Evolutionary conservation across 2,888 invertebrate species (phyloP).

Genomic region (Endomychus coccineus): DNA sequence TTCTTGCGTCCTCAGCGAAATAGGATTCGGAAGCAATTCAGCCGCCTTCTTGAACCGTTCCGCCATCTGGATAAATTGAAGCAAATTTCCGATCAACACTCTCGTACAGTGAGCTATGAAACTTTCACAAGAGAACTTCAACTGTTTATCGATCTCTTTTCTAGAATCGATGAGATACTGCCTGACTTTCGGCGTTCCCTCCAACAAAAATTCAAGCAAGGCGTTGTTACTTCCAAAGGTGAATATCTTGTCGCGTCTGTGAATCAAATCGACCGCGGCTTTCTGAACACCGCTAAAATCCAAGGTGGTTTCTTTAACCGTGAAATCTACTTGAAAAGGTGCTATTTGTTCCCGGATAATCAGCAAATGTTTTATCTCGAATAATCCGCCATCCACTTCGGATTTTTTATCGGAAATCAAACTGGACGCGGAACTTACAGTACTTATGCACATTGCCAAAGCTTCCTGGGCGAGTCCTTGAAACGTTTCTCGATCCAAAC

Average conservation of each 20-base stretch:
- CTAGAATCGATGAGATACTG: slow-evolving; percentile 91
- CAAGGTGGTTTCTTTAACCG: slow-evolving; percentile 84
- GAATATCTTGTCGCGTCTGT: slow-evolving; percentile 79
- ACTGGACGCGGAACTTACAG: slow-evolving; percentile 72
- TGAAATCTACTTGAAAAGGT: slow-evolving; percentile 93
- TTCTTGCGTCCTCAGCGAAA: slow-evolving; percentile 36
- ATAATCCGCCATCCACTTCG: slow-evolving; percentile 88
- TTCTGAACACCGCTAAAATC: slow-evolving; percentile 91
- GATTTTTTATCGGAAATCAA: slow-evolving; percentile 69
- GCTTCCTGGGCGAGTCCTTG: slow-evolving; percentile 97
- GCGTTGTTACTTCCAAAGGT: slow-evolving; percentile 77
- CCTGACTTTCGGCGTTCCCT: slow-evolving; percentile 89
- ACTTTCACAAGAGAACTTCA: slow-evolving; percentile 83
- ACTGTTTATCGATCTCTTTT: slow-evolving; percentile 88
- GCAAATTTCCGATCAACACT: slow-evolving; percentile 66
- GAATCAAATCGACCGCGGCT: slow-evolving; percentile 68
- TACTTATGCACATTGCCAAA: slow-evolving; percentile 83
- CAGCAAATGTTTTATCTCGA: slow-evolving; percentile 94
- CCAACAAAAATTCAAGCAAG: slow-evolving; percentile 80
- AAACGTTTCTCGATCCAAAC: slow-evolving; percentile 91
- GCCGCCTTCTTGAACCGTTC: slow-evolving; percentile 21
- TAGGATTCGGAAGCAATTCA: not conserved
- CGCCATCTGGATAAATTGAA: slow-evolving; percentile 58
- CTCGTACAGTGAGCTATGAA: slow-evolving; percentile 77
- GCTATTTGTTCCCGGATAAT: slow-evolving; percentile 97